Percentiles rank a stretch among this genome's conserved stretches.
phyloP scores from a whole-genome alignment of 1,140 invertebrate genomes.

The Drosophila guanche region DNA sequence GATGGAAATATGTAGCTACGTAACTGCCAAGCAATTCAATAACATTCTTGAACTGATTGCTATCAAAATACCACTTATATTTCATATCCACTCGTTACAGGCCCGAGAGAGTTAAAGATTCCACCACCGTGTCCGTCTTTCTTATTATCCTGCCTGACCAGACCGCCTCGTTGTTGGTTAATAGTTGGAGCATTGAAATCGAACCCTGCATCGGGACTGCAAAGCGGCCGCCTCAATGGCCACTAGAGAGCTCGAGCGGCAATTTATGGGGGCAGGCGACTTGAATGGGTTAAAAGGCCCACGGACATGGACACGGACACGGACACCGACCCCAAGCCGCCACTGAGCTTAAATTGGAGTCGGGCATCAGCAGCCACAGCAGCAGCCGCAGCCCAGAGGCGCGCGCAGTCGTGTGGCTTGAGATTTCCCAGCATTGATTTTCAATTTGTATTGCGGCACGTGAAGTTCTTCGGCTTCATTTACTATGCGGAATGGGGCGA shows the following conservation, averaged over 20 bases:
- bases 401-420: slow-evolving; percentile 5
- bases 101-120: slow-evolving; percentile 11
- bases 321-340: background rate
- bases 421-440: slow-evolving; percentile 63
- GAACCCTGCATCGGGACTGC: slow-evolving; percentile 2
- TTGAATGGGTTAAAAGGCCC: slow-evolving; percentile 52
- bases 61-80: slow-evolving; percentile 7
- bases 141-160: slow-evolving; percentile 31
- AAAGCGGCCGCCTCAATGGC: slow-evolving; percentile 25
- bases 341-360: slow-evolving; percentile 8
- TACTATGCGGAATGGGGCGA: slow-evolving; percentile 8
- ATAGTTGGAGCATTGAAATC: slow-evolving; percentile 48
- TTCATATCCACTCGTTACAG: slow-evolving; percentile 1
- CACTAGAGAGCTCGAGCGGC: slow-evolving; percentile 36
- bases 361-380: background rate
- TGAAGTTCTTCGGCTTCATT: slow-evolving; percentile 76
- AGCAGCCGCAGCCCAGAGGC: background rate
- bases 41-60: too few species aligned
- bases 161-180: slow-evolving; percentile 32
- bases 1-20: background rate
- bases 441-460: slow-evolving; percentile 75
- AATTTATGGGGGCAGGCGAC: slow-evolving; percentile 53
- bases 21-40: background rate
- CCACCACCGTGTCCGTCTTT: slow-evolving; percentile 9
- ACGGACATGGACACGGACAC: background rate